Conservation (phyloP, 2,797 vertebrate species). For the Platyrinchus mystaceus region DNA sequence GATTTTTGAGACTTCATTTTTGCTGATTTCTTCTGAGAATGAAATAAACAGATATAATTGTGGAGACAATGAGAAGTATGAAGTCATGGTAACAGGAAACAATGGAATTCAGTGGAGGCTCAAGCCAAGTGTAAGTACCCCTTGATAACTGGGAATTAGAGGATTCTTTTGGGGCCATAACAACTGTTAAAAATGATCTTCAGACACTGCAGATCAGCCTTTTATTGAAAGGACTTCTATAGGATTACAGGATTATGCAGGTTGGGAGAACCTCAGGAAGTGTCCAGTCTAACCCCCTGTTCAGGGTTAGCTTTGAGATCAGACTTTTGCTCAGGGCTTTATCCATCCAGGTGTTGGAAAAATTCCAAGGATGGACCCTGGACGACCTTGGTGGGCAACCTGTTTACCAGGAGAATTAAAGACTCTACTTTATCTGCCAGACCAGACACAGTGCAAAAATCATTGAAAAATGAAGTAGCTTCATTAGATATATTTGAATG, state of each 20-base stretch:
- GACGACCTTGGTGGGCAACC: neutral
- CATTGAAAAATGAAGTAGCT: neutral
- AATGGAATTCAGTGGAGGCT: conserved; percentile 90
- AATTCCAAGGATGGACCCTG: neutral
- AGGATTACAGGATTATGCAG: neutral
- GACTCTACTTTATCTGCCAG: neutral
- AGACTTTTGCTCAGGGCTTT: neutral
- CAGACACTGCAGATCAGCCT: neutral
- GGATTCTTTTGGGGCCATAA: rapidly evolving
- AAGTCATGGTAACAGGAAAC: conserved; percentile 89
- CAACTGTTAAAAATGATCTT: neutral
- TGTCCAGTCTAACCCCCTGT: neutral
- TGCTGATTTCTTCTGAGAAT: conserved; percentile 84
- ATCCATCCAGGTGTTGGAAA: neutral
- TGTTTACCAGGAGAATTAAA: neutral
- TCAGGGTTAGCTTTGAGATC: neutral
- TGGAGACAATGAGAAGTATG: conserved; percentile 69
- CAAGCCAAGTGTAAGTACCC: conserved; percentile 82
- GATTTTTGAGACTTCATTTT: conserved; percentile 77
- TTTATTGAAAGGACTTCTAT: neutral
- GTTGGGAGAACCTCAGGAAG: neutral
- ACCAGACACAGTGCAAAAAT: neutral
- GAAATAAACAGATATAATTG: conserved; percentile 72
- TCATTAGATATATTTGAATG: neutral
- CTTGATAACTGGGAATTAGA: neutral